Conservation (phyloP, 2,113 vertebrate genomes). For the Dromaius novaehollandiae region DNA sequence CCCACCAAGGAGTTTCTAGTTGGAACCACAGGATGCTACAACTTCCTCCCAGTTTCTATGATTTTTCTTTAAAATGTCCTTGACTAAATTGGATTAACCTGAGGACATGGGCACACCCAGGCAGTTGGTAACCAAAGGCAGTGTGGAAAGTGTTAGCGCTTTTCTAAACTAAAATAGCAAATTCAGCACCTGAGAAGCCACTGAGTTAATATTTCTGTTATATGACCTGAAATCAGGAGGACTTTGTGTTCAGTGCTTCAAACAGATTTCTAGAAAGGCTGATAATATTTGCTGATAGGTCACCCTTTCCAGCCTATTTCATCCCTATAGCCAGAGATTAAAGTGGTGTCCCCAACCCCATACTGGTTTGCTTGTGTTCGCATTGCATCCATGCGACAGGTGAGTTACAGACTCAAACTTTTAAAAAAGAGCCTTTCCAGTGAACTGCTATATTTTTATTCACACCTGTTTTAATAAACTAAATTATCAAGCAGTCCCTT, state of each 20-base stretch:
- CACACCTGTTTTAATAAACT: conserved; percentile 44
- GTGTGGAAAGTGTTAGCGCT: neutral
- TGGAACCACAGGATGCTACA: neutral
- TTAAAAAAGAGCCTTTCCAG: neutral
- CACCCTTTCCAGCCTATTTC: neutral
- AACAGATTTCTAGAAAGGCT: neutral
- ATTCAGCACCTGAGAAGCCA: neutral
- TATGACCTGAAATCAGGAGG: neutral
- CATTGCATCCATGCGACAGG: neutral
- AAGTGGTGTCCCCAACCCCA: neutral
- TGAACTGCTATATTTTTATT: conserved; percentile 47
- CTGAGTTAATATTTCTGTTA: neutral
- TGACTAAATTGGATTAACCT: neutral
- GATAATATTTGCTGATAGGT: neutral
- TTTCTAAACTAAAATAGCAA: neutral
- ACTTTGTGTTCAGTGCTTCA: neutral
- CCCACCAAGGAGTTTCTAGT: neutral
- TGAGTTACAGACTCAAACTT: neutral
- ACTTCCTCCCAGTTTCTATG: neutral
- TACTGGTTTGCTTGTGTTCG: neutral
- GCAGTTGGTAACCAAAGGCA: neutral
- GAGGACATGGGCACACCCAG: neutral
- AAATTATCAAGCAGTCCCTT: conserved; percentile 3
- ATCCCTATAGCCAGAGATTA: neutral
- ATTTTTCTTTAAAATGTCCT: neutral